Evolutionary conservation across 2,113 vertebrate genomes (phyloP).

Genomic region (Ranitomeya variabilis): DNA sequence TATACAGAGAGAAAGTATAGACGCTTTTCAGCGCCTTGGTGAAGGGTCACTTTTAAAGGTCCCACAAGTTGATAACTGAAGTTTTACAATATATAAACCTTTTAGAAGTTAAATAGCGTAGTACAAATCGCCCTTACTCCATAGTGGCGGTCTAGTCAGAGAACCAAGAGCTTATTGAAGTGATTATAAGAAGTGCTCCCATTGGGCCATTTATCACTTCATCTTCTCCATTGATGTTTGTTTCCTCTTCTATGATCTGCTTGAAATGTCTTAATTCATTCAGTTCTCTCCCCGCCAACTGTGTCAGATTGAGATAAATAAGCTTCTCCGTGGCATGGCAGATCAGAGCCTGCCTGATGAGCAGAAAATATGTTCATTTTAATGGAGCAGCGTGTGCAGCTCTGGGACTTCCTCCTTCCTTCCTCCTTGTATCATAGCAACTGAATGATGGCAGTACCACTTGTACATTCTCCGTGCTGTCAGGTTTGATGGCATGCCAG

Average conservation of each 20-base stretch:
- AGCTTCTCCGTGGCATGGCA: background rate
- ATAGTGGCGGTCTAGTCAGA: no score
- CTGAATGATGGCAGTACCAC: slow-evolving; percentile 9
- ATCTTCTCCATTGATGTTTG: background rate
- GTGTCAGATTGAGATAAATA: background rate
- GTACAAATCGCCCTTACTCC: no score
- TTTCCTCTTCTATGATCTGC: background rate
- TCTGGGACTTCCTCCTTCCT: background rate
- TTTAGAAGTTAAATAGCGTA: no score
- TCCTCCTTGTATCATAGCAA: slow-evolving; percentile 18
- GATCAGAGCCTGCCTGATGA: background rate
- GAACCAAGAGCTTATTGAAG: no score
- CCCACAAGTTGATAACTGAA: no score
- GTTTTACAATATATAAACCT: no score
- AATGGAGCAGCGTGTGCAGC: background rate
- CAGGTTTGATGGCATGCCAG: slow-evolving; percentile 18
- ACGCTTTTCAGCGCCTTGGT: no score
- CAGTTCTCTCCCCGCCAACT: background rate
- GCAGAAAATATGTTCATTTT: slow-evolving; percentile 14
- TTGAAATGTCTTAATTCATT: background rate
- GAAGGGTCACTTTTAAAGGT: no score
- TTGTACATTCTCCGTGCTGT: background rate
- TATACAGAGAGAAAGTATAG: no score
- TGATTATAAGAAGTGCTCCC: no score
- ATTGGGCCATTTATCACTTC: background rate